phyloP scores from a whole-genome alignment of 2,797 vertebrate genomes.

The Scleropages formosus region DNA sequence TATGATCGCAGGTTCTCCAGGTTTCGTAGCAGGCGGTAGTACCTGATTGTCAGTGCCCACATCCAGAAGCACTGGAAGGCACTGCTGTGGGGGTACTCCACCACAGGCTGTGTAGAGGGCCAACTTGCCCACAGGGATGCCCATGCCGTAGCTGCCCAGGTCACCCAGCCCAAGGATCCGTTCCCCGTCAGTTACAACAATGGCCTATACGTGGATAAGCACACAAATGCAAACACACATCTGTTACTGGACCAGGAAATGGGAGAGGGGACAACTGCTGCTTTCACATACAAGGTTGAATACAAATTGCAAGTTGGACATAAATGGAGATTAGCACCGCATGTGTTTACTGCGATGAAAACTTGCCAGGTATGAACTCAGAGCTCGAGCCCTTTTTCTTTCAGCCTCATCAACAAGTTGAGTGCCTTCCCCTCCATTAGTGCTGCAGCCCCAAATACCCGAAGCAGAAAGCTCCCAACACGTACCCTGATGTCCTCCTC shows the following conservation, averaged over 20 bases:
- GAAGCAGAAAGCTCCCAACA: background rate
- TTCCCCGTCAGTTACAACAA: slow-evolving; percentile 84
- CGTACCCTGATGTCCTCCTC: slow-evolving; percentile 91
- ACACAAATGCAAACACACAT: slow-evolving; percentile 11
- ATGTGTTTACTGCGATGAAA: background rate
- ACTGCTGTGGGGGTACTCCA: slow-evolving; percentile 78
- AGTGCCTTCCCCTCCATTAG: background rate
- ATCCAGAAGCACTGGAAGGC: slow-evolving; percentile 81
- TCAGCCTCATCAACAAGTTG: background rate
- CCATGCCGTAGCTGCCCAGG: slow-evolving; percentile 82
- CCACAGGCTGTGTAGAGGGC: slow-evolving; percentile 84
- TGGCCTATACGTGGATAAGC: slow-evolving; percentile 60
- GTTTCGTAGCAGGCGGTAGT: slow-evolving; percentile 29
- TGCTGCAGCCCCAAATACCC: background rate
- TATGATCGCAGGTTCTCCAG: background rate
- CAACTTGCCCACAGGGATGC: slow-evolving; percentile 82
- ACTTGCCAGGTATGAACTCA: background rate
- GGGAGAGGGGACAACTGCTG: background rate
- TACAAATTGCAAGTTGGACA: background rate
- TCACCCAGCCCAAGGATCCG: slow-evolving; percentile 83
- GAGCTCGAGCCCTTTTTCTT: background rate
- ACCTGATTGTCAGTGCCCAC: slow-evolving; percentile 85
- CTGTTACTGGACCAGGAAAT: background rate
- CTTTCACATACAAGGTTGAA: background rate
- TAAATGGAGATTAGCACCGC: background rate